Base-by-base conservation (phyloP, 2,888 invertebrate species). In the Brachyptera putata region DNA sequence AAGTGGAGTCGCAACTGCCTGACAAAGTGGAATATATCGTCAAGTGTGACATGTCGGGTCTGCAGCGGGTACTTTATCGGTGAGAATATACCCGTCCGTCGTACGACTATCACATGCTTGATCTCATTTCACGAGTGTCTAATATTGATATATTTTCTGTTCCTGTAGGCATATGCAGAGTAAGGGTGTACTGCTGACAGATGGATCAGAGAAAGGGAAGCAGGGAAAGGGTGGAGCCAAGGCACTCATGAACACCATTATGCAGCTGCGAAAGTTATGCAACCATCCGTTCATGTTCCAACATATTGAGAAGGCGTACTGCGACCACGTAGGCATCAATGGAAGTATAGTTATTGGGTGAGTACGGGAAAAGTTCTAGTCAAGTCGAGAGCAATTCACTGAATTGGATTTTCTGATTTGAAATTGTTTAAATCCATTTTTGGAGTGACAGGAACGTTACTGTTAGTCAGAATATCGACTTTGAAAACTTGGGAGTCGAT, bases 241-340 rank as follows among this genome's bases (percentile, higher is more conserved):
- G 69, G 73, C 81, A 2, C 72, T 84, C 64, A 83, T 83, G 81
- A 84, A 84, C 71, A 84, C 83, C 16, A 81, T 84, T 66, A 83
- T 84, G 79, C 84, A 84, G 71, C 73, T 84, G 65, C 71, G 84
- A 56, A 84, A 84, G 72, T 78, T 85, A 61, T 84, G 83, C 72
- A 84, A 85, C 69, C 84, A 84, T 71, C 84, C 84, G 13, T 85
- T 84, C 72, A 81, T 84, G 77, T 84, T 84, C 72, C 77, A 76
- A 63, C 80, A 80, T 66, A 79, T 84, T 67, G 84, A 85, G 69
- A 79, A 80, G 66, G 76, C 79, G 9, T 76, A 78, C 64, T 76
- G 78, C 58, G 77, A 79, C 36, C 75, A 77, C 58, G 46, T 65
- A 30, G 65, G 64, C 22, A 61, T 64, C 11, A 63, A 63, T 18